Percentiles rank a stretch among this genome's conserved stretches.
Conservation (phyloP, 2,888 invertebrate species). For the Caenorhabditis sulstoni region DNA sequence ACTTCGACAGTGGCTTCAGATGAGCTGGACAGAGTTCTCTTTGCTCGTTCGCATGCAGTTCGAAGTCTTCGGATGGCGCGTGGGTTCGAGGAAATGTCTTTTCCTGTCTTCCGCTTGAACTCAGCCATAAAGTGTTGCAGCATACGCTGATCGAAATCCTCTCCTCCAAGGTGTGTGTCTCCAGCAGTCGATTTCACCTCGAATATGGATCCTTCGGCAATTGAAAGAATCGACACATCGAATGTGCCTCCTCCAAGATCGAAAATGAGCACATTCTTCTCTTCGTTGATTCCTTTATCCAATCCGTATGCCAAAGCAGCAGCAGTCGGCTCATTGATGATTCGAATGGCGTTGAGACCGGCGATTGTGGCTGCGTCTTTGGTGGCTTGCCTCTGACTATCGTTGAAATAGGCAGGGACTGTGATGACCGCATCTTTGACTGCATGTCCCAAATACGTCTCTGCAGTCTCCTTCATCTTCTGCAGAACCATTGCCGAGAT, state of each 20-base stretch:
- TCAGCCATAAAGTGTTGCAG: constrained; percentile 81
- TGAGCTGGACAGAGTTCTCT: constrained; percentile 84
- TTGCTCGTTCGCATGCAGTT: constrained; percentile 88
- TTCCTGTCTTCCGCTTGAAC: constrained; percentile 86
- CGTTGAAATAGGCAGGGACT: constrained; percentile 89
- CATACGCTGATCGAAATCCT: constrained; percentile 75
- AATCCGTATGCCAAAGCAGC: constrained; percentile 86
- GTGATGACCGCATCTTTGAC: constrained; percentile 88
- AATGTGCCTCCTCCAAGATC: constrained; percentile 83
- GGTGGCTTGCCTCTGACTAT: constrained; percentile 85
- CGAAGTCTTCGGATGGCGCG: constrained; percentile 91
- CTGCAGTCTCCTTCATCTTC: constrained; percentile 81
- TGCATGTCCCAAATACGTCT: constrained; percentile 77
- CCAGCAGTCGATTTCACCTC: constrained; percentile 85
- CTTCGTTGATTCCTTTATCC: constrained; percentile 69
- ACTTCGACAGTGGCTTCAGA: constrained; percentile 87
- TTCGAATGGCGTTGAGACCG: constrained; percentile 82
- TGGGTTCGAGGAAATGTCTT: constrained; percentile 88
- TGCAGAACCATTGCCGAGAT: constrained; percentile 82
- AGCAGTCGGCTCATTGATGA: constrained; percentile 82
- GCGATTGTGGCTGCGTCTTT: constrained; percentile 82
- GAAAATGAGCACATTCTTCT: constrained; percentile 71
- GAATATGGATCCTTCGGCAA: constrained; percentile 63
- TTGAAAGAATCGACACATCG: constrained; percentile 71
- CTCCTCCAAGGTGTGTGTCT: constrained; percentile 84